Evolutionary conservation across 2,888 invertebrate genomes (phyloP), one percentile per base, ranked within the genome.

Genomic region (Hirtodrosophila confusa): DNA sequence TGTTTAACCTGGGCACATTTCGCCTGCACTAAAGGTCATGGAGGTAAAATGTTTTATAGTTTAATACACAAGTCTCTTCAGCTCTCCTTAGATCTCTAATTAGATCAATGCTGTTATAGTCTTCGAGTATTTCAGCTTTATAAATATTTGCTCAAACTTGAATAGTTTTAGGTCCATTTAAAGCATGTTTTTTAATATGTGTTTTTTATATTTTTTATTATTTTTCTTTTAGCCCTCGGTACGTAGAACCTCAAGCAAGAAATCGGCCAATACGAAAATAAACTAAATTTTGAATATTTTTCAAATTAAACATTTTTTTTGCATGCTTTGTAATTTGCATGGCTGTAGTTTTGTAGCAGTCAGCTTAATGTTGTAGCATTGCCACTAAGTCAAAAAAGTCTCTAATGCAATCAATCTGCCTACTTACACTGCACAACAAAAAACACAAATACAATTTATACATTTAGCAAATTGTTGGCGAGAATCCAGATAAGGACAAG

Each of bases 401-500:
- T 56, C 50, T 63, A 69, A 83, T 61, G 49, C 45, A 43, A 69
- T 61, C 50, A 7, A 69, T 76, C 24, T 63, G 54, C 68, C 76
- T 64, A 63, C 40, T 67, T 45, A 68, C 69, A 68, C 54, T 66
- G 57, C 60, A 53, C 58, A 51, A 67, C 27, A 65, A 51, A 65
- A 50, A 60, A 58, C 49, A 43, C 50, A 50, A 56, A 36, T n/a
- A n/a, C n/a, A n/a, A 51, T 56, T 40, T 35, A 39, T 10, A 67
- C 36, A 57, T 50, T 47, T 60, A 94, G 93, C 93, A 94, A 93
- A 90, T 94, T 88, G 93, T 93, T 78, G 93, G 93, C 66, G 93
- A 93, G 68, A 92, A 93, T 70, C 93, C 94, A 43, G 95, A 95
- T 84, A 94, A 95, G 78, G 96, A 96, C 80, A 94, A 94, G 78